phyloP scores from a whole-genome alignment of 2,888 invertebrate species.

The Andrena bucephala region DNA sequence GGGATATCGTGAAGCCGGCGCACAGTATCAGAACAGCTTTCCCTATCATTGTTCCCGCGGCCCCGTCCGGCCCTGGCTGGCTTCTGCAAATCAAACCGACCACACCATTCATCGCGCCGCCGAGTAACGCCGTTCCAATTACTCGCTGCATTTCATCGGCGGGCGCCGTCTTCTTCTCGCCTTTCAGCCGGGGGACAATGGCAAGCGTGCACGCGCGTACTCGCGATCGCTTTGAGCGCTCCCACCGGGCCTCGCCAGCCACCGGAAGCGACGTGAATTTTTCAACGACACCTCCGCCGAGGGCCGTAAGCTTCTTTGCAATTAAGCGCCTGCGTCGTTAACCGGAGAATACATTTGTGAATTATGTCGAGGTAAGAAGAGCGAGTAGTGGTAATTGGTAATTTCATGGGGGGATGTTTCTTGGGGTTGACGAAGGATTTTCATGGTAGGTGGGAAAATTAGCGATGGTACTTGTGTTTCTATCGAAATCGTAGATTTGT shows the following conservation, averaged over 20 bases:
- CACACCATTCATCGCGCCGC: conserved; percentile 43
- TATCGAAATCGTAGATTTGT: too few species aligned
- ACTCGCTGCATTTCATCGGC: conserved; percentile 35
- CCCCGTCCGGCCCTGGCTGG: conserved; percentile 50
- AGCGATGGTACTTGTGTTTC: too few species aligned
- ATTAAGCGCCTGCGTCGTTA: background rate
- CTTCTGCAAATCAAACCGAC: conserved; percentile 71
- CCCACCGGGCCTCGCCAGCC: background rate
- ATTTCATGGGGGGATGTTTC: background rate
- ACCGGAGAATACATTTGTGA: background rate
- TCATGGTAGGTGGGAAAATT: too few species aligned
- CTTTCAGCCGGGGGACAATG: conserved; percentile 35
- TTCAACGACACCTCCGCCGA: background rate
- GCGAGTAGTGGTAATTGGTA: background rate
- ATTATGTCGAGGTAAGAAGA: background rate
- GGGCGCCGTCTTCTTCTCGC: conserved; percentile 8
- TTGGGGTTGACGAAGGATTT: background rate
- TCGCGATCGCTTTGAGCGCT: background rate
- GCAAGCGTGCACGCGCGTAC: background rate
- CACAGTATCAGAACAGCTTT: conserved; percentile 77
- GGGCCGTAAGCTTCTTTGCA: background rate
- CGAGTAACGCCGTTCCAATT: conserved; percentile 40
- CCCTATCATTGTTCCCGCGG: conserved; percentile 75
- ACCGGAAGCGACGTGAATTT: background rate
- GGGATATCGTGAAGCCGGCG: conserved; percentile 76